phyloP scores from a whole-genome alignment of 64 coral and sea anemone species.

The Stichodactyla mertensii region DNA sequence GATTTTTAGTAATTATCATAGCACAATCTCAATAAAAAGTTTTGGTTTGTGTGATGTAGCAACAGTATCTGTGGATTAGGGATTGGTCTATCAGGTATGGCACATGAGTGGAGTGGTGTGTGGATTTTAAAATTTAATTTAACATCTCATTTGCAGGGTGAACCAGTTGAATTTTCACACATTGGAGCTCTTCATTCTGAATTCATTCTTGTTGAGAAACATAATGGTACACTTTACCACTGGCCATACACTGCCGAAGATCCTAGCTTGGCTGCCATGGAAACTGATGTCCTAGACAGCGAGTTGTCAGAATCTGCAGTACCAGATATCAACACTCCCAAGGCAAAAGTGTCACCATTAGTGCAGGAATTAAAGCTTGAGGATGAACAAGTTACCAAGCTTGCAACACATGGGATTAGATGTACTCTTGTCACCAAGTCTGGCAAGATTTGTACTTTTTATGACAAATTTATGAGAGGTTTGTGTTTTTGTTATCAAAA shows the following conservation, averaged over 20 bases:
- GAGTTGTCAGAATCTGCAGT: conserved; percentile 4
- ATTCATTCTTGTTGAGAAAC: conserved; percentile 78
- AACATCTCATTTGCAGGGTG: conserved; percentile 36
- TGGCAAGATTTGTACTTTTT: conserved; percentile 94
- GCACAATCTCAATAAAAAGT: no score
- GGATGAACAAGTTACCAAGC: conserved; percentile 44
- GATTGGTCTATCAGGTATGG: no score
- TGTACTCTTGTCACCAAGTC: conserved; percentile 76
- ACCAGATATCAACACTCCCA: conserved; percentile 10
- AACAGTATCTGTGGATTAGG: no score
- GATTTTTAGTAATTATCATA: no score
- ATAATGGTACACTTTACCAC: conserved; percentile 67
- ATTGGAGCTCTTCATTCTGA: conserved; percentile 74
- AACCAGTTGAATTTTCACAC: conserved; percentile 57
- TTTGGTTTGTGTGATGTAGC: no score
- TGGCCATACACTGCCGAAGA: conserved; percentile 57
- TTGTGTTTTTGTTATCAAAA: not conserved
- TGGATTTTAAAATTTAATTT: not conserved
- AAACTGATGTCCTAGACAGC: not conserved
- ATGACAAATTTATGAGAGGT: conserved; percentile 85
- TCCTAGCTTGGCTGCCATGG: conserved; percentile 20
- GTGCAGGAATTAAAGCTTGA: conserved; percentile 42
- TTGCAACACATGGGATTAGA: conserved; percentile 52
- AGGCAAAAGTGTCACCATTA: conserved; percentile 61
- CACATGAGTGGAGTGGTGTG: no score